Conservation (phyloP, 2,113 vertebrate species). For the Prochilodus magdalenae region DNA sequence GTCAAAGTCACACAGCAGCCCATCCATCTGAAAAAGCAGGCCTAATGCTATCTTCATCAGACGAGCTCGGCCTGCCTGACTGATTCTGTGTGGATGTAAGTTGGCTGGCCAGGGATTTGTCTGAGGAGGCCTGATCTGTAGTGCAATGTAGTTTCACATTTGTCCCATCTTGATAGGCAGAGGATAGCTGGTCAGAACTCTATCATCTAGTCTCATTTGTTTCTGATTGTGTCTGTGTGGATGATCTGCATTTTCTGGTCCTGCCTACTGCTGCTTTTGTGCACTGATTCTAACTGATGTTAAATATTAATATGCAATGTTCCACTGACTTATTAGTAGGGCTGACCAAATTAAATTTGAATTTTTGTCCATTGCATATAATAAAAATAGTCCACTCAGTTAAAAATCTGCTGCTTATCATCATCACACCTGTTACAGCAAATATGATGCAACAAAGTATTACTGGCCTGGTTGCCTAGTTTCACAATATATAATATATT, state of each 20-base stretch:
- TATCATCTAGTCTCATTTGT: neutral
- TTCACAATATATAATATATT: too few relatives aligned
- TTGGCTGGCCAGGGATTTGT: neutral
- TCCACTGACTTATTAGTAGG: too few relatives aligned
- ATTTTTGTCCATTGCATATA: too few relatives aligned
- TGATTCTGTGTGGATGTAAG: conserved; percentile 4
- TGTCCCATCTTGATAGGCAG: neutral
- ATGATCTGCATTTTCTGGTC: neutral
- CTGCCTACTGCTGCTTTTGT: neutral
- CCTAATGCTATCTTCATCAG: conserved; percentile 41
- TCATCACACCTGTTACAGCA: too few relatives aligned
- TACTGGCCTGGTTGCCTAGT: too few relatives aligned
- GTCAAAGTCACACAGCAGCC: conserved; percentile 31
- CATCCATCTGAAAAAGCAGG: conserved; percentile 36
- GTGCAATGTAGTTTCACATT: neutral
- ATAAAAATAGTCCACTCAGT: too few relatives aligned
- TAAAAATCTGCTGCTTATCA: too few relatives aligned
- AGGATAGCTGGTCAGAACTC: neutral
- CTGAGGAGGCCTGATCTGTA: neutral
- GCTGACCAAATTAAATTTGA: too few relatives aligned
- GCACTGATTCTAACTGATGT: neutral
- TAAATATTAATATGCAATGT: too few relatives aligned
- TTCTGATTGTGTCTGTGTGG: neutral
- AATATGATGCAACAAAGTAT: too few relatives aligned
- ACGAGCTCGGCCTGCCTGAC: conserved; percentile 7